Conservation (phyloP, 1,140 invertebrate genomes). For the Brachionus koreanus region DNA sequence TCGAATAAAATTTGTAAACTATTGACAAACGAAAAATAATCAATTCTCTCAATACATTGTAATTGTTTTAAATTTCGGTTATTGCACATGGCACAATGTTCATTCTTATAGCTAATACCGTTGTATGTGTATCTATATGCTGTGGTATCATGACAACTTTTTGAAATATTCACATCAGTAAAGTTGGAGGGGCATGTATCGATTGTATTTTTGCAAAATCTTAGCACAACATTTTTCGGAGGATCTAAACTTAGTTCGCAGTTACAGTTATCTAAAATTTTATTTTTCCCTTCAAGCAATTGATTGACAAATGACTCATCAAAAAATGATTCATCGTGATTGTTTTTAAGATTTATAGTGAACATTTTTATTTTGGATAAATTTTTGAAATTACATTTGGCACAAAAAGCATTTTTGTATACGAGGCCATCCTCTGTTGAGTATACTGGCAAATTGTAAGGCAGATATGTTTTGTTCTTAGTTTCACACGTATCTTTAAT, state of each 20-base stretch:
- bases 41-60: background rate
- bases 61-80: background rate
- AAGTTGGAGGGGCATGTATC: background rate
- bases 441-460: background rate
- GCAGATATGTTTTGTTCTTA: background rate
- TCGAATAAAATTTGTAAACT: slow-evolving; percentile 5
- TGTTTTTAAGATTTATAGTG: background rate
- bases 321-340: background rate
- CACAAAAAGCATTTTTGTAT: background rate
- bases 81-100: background rate
- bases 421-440: background rate
- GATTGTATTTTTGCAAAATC: background rate
- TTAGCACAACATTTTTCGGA: background rate
- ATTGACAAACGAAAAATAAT: background rate
- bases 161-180: background rate
- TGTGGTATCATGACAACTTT: background rate
- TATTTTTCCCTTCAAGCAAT: background rate
- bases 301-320: background rate
- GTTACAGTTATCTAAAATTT: background rate
- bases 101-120: background rate
- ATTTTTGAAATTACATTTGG: slow-evolving; percentile 11
- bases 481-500: background rate
- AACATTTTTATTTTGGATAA: background rate
- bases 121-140: background rate
- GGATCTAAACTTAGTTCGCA: background rate